Conservation (phyloP, 37 sponge, comb jelly and placozoan species). For the Ianthella basta region DNA sequence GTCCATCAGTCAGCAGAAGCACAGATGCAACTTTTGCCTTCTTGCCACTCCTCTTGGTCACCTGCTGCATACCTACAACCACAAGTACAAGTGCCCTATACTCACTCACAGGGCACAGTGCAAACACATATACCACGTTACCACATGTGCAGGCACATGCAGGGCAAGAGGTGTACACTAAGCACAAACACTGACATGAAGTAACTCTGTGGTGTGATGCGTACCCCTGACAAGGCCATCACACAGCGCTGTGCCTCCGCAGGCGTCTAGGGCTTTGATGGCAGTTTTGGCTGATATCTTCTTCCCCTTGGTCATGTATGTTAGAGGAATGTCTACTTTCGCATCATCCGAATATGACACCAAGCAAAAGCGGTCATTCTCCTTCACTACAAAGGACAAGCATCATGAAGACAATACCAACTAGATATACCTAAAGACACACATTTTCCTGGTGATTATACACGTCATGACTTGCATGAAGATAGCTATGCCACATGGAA, state of each 20-base stretch:
- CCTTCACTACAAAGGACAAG: conserved; percentile 55
- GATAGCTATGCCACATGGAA: too few species aligned
- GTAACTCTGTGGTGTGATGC: too few species aligned
- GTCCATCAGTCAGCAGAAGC: conserved; percentile 89
- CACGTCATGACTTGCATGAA: too few species aligned
- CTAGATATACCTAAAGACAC: too few species aligned
- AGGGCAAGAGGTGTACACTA: background rate
- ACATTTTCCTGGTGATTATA: too few species aligned
- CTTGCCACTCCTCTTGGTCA: conserved; percentile 34
- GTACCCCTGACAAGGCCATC: conserved; percentile 83
- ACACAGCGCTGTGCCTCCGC: conserved; percentile 81
- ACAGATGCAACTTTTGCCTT: conserved; percentile 87
- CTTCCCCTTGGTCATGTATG: conserved; percentile 61
- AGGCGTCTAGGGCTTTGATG: conserved; percentile 53
- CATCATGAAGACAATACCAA: too few species aligned
- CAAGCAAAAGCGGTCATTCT: conserved; percentile 74
- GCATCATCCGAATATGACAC: conserved; percentile 81
- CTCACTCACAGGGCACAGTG: background rate
- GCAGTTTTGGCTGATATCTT: conserved; percentile 54
- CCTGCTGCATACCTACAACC: conserved; percentile 59
- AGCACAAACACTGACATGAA: background rate
- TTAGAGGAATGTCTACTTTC: conserved; percentile 61
- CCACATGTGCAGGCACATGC: background rate
- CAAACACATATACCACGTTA: background rate
- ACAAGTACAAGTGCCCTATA: background rate